Percentiles rank a stretch among this genome's conserved stretches.
Conservation (phyloP, 2,888 invertebrate genomes). For the Matsumyia berberina region DNA sequence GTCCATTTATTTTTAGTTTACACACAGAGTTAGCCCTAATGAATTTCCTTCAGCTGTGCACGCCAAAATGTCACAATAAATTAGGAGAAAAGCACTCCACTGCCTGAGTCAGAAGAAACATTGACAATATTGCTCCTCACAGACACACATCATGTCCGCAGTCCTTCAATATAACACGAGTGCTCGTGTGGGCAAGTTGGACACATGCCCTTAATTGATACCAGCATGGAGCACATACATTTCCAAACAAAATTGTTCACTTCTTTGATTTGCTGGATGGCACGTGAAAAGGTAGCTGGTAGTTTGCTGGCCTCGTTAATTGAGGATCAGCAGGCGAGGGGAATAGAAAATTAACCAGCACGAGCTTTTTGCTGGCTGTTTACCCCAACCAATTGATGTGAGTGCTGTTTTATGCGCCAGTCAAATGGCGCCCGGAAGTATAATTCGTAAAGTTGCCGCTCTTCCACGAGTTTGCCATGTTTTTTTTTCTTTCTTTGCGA, state of each 20-base stretch:
- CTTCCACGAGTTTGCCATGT: no score
- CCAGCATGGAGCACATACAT: constrained; percentile 11
- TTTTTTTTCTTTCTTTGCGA: no score
- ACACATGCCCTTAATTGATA: constrained; percentile 31
- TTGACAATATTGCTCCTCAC: constrained; percentile 2
- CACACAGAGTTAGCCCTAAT: constrained; percentile 2
- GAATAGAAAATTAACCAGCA: no score
- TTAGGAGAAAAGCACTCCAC: constrained; percentile 13
- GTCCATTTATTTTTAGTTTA: constrained; percentile 18
- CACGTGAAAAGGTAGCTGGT: constrained; percentile 21
- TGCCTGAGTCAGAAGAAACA: neutral
- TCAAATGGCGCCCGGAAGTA: no score
- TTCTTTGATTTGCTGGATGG: neutral
- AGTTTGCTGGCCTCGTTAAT: constrained; percentile 15
- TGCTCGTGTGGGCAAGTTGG: neutral
- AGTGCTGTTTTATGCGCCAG: no score
- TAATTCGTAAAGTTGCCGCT: no score
- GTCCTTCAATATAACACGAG: no score
- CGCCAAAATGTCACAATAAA: constrained; percentile 13
- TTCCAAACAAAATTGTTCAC: constrained; percentile 5
- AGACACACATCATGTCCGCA: neutral
- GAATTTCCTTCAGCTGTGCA: constrained; percentile 21
- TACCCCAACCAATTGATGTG: no score
- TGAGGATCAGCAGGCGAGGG: neutral
- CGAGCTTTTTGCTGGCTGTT: no score